These are phyloP conservation scores for Kryptolebias marmoratus DNA, from an alignment of 2,113 vertebrate genomes.

Conservation along the genomic window DNA sequence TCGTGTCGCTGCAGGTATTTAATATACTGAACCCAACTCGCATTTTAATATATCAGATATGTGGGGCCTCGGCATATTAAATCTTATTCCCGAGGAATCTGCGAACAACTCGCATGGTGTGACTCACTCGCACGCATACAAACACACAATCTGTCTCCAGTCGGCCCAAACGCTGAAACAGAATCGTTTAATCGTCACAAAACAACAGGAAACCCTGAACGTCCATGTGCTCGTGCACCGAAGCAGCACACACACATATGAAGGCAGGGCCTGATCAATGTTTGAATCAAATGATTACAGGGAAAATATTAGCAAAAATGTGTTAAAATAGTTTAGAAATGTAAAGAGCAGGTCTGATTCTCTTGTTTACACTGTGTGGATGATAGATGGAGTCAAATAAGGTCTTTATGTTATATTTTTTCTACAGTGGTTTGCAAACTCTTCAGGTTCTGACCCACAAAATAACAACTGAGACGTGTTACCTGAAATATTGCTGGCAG, in stretches of 20 bases:
- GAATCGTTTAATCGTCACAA: constrained; percentile 23
- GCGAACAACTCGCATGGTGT: constrained; percentile 18
- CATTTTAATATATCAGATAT: constrained; percentile 13
- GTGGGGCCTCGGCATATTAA: constrained; percentile 5
- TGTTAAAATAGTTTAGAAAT: too few species aligned
- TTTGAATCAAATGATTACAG: too few species aligned
- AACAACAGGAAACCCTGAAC: constrained; percentile 7
- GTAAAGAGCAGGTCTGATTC: too few species aligned
- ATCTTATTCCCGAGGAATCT: constrained; percentile 19
- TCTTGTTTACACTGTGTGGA: too few species aligned
- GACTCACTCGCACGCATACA: constrained; percentile 28
- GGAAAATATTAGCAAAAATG: too few species aligned
- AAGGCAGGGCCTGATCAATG: constrained; percentile 5
- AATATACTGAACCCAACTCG: constrained; percentile 15
- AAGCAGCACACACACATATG: not conserved
- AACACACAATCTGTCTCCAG: constrained; percentile 23
- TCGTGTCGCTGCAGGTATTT: constrained; percentile 13
- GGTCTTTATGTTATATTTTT: too few species aligned
- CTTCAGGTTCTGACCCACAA: too few species aligned
- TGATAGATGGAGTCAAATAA: too few species aligned
- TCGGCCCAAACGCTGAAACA: constrained; percentile 12
- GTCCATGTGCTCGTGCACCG: not conserved
- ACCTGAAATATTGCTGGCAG: too few species aligned
- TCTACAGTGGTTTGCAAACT: too few species aligned
- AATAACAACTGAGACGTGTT: too few species aligned